Conservation (phyloP, 2,797 vertebrate genomes). For the Protosalanx chinensis region DNA sequence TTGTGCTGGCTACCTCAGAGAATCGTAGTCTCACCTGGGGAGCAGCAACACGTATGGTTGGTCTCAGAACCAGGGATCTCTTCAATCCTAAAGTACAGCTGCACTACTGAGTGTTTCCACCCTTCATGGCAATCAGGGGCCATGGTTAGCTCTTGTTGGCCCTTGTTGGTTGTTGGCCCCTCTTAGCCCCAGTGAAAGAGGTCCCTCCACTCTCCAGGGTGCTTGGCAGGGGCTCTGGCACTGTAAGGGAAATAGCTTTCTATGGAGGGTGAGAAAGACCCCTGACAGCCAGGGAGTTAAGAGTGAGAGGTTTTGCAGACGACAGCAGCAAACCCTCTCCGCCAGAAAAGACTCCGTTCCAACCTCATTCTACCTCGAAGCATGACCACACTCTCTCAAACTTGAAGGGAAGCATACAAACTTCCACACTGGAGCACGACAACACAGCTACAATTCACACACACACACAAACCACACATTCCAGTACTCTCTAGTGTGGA, state of each 20-base stretch:
- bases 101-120: neutral
- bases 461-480: neutral
- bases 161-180: constrained; percentile 2
- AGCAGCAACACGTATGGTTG: neutral
- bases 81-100: neutral
- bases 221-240: constrained; percentile 39
- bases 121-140: too few relatives aligned
- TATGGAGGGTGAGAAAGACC: constrained; percentile 43
- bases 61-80: neutral
- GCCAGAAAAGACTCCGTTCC: constrained; percentile 7
- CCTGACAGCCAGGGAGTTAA: constrained; percentile 38
- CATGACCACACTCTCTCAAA: constrained; percentile 1
- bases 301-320: constrained; percentile 21
- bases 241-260: constrained; percentile 50
- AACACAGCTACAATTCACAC: neutral
- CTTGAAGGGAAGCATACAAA: constrained; percentile 5
- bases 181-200: constrained; percentile 16
- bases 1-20: too few relatives aligned
- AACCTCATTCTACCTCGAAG: neutral
- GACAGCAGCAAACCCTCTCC: constrained; percentile 13
- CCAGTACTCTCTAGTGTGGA: constrained; percentile 22
- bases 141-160: neutral
- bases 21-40: neutral
- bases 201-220: constrained; percentile 34
- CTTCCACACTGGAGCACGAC: neutral